A percentile compares a stretch with the other conserved stretches of the same genome.
These are phyloP conservation scores for Polypterus senegalus DNA, from an alignment of 2,113 vertebrate genomes.

Conservation along the genomic window DNA sequence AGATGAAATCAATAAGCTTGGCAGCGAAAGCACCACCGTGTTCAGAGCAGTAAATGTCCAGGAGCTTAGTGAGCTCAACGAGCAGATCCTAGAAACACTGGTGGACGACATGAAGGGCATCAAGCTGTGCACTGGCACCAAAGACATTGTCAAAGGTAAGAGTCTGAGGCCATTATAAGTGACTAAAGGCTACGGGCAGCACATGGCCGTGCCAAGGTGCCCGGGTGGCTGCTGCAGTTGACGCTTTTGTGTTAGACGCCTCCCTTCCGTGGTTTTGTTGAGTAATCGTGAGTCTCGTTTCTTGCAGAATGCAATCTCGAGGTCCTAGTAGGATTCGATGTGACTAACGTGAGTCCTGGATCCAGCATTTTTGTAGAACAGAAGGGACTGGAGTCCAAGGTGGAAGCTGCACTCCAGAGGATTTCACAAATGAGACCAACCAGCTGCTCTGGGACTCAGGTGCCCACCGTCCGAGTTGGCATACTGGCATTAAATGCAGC, in stretches of 20 bases:
- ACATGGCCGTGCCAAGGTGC: too few relatives aligned
- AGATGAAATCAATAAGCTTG: constrained; percentile 60
- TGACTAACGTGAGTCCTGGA: constrained; percentile 29
- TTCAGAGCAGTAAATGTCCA: constrained; percentile 54
- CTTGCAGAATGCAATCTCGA: constrained; percentile 70
- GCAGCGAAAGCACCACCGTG: constrained; percentile 57
- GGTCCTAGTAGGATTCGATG: constrained; percentile 85
- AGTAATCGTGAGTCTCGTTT: constrained; percentile 10
- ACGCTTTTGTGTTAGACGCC: too few relatives aligned
- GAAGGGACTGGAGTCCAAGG: constrained; percentile 60
- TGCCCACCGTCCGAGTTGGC: constrained; percentile 59
- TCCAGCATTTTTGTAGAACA: constrained; percentile 70
- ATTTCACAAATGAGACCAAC: constrained; percentile 66
- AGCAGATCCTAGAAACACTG: constrained; percentile 70
- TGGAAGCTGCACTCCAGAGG: constrained; percentile 60
- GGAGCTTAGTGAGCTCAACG: constrained; percentile 74
- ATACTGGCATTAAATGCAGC: constrained; percentile 53
- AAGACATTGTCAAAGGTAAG: constrained; percentile 49
- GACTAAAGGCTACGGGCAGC: too few relatives aligned
- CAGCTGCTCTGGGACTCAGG: constrained; percentile 65
- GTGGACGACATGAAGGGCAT: constrained; percentile 62
- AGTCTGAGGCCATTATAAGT: too few relatives aligned
- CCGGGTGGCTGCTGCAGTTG: too few relatives aligned
- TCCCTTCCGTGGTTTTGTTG: too few relatives aligned
- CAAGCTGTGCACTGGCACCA: constrained; percentile 43